Base-by-base conservation (phyloP, 2,113 vertebrate genomes). In the Lynx canadensis region DNA sequence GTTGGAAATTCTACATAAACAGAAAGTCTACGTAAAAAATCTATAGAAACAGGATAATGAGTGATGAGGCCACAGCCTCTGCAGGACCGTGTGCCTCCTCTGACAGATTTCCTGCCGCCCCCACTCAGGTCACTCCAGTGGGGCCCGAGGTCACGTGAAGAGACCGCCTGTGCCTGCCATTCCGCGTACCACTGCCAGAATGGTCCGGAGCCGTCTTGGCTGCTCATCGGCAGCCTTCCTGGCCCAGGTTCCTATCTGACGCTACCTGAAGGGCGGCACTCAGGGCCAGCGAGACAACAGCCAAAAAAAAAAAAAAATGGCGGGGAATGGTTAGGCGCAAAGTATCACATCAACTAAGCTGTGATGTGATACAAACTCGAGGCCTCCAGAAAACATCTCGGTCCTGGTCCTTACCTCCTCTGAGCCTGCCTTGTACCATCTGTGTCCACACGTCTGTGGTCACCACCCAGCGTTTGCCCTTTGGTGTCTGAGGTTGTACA, bases 131-230 rank as follows among this genome's bases (percentile, higher is more conserved):
- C 21, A 29, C 21, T 21, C 27, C 50, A 13, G 16, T 3, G 25
- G 78, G 29, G 5, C 16, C 41, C 19, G 14, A 4, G 73, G 38
- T 45, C 68, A 23, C 10, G 52, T 71, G 19, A 71, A 16, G 18
- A n/a, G 31, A 29, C 4, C 5, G 16, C 19, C 1, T 21, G 18
- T 7, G 2, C 11, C 2, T 2, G 5, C 85, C 66, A 19, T 16
- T 41, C 71, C 21, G 21, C 29, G 0, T 3, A 9, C 48, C 52
- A 19, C 82, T 0, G 8, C 71, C 52, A 52, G 15, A 19, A 38
- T 8, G 16, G 27, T 15, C 15, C 65, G 2, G 45, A 15, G 9
- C 21, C 25, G 0, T 50, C 82, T 7, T 16, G 11, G 50, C 48
- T 16, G 10, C 33, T 57, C n/a, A 11, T 50, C 31, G 33, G 50